Evolutionary conservation across 2,797 vertebrate genomes (phyloP).

Genomic region (Picus viridis): DNA sequence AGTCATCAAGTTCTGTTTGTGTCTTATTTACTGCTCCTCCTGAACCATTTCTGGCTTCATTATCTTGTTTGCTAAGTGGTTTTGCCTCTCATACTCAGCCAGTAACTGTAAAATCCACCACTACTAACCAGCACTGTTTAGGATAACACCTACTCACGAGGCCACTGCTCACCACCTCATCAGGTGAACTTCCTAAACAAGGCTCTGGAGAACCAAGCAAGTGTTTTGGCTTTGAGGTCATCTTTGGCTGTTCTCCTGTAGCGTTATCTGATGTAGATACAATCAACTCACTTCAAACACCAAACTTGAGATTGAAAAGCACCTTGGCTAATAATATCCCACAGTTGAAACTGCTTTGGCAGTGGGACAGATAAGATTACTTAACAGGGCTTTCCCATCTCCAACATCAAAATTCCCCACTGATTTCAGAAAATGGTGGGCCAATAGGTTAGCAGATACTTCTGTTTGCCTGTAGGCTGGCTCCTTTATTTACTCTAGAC

Average conservation of each 20-base stretch:
- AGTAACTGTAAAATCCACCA: not conserved
- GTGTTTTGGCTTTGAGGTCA: conserved; percentile 7
- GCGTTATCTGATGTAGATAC: conserved; percentile 24
- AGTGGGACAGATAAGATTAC: conserved; percentile 21
- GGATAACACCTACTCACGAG: not conserved
- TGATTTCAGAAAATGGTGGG: conserved; percentile 63
- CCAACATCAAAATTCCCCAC: conserved; percentile 53
- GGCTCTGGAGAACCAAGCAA: not conserved
- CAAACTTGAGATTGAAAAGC: conserved; percentile 18
- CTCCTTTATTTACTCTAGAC: conserved; percentile 61
- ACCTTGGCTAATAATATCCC: conserved; percentile 14
- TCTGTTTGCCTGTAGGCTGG: conserved; percentile 36
- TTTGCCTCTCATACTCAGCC: conserved; percentile 1
- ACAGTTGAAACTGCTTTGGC: conserved; percentile 57
- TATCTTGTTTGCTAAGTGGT: not conserved
- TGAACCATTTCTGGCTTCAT: not conserved
- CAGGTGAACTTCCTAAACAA: not conserved
- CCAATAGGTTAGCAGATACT: conserved; percentile 35
- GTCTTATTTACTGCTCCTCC: not conserved
- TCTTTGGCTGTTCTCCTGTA: not conserved
- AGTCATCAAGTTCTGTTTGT: not conserved
- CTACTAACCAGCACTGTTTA: not conserved
- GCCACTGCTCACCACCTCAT: not conserved
- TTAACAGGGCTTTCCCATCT: conserved; percentile 61
- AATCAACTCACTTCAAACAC: conserved; percentile 17